phyloP scores from a whole-genome alignment of 1,140 invertebrate species.

The Aphidius ervi region DNA sequence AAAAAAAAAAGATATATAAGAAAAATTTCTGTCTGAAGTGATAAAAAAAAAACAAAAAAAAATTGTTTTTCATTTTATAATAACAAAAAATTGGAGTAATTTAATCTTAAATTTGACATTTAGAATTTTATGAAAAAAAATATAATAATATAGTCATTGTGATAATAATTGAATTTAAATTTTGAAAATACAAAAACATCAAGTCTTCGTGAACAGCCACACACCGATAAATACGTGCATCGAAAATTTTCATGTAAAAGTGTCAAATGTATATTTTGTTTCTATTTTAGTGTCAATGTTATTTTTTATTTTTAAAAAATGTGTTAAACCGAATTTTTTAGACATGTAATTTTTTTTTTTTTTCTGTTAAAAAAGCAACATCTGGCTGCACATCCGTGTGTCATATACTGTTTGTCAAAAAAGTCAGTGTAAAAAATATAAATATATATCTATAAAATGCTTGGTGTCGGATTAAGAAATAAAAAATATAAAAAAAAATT shows the following conservation, averaged over 20 bases:
- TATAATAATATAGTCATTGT: neutral
- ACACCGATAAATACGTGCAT: constrained; percentile 29
- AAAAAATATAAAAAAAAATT: no score
- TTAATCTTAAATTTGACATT: neutral
- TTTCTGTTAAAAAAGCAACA: neutral
- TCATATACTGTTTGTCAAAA: no score
- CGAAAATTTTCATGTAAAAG: constrained; percentile 17
- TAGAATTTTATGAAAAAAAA: neutral
- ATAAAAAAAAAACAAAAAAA: neutral
- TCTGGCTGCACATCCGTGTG: constrained; percentile 4
- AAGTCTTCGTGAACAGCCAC: constrained; percentile 29
- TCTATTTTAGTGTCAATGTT: no score
- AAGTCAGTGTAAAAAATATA: no score
- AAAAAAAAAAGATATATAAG: neutral
- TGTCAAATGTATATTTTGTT: no score
- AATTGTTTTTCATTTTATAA: neutral
- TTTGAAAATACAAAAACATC: constrained; percentile 21
- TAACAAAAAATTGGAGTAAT: neutral
- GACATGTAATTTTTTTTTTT: no score
- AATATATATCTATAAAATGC: no score
- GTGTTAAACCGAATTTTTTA: no score
- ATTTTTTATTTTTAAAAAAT: no score
- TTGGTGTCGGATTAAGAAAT: no score
- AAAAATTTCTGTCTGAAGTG: neutral
- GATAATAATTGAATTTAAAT: constrained; percentile 16